Base-by-base conservation (phyloP, 2,888 invertebrate genomes). In the Lordiphosa andalusiaca region DNA sequence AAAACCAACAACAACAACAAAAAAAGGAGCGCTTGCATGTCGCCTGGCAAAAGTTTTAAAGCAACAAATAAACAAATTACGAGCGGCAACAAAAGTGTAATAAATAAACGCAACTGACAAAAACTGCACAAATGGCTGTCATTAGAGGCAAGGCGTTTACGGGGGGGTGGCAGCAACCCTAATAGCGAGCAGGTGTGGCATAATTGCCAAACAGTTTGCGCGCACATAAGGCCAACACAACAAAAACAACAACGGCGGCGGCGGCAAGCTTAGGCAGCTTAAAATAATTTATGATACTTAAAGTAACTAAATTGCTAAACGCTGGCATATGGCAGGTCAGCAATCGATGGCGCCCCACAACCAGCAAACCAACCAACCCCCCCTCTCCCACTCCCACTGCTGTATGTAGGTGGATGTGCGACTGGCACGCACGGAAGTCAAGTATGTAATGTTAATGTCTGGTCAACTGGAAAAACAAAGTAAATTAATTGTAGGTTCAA, bases 391-490 rank as follows among this genome's bases (percentile, higher is more conserved):
- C 5, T n/a, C 21, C 10, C 36, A 16, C 25, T 13, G n/a, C 23
- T 10, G 56, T 63, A 50, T 56, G 54, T 54, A 21, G n/a, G 30
- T 10, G 56, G 57, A 52, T 56, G 54, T 54, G 65, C 30, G 55
- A 37, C 48, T 41, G 65, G 69, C 72, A 74, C 76, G 84, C 73
- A 71, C 85, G 83, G 80, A 80, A 80, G 80, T 80, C 80, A 80
- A 84, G 80, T 65, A 63, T 63, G 63, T 84, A 84, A 80, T 80
- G 81, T 78, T 81, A 81, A 83, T 85, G 85, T 72, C 78, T 84
- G 85, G 85, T 86, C 84, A 86, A 77, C 84, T 80, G 82, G 85
- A 86, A 86, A 86, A 86, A 86, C 86, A 86, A 86, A 86, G 86
- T 84, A 84, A 85, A 86, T 85, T 86, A 86, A 85, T 86, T 86